Base-by-base conservation (phyloP, 2,888 invertebrate genomes). In the Slavum lentiscoides region DNA sequence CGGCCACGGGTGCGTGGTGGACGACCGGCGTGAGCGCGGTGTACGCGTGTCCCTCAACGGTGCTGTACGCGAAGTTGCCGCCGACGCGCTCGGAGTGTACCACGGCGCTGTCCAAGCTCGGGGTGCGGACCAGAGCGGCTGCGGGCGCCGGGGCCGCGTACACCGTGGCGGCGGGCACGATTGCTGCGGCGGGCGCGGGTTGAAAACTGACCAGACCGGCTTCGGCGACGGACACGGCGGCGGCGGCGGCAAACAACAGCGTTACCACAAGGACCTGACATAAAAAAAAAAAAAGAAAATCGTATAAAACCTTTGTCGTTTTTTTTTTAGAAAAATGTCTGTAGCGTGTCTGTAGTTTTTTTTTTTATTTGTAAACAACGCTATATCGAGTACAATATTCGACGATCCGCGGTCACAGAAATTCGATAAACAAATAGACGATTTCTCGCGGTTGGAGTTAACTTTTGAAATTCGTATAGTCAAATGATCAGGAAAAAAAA, bases 51-150 rank as follows among this genome's bases (percentile, higher is more conserved):
- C 87, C 88, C 85, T 89, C 89, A 70, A 87, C 86, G 67, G 88
- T 87, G 84, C 88, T 88, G 86, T 89, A 89, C 61, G 89, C 89
- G 85, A 89, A 89, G 86, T 88, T 89, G 81, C 89, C 88, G 76
- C 89, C 89, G 81, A 89, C 84, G 53, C 88, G 86, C 83, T 88
- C 88, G 58, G 87, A 88, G 85, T 87, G 87, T 85, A 89, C 88
- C 84, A 89, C 86, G 82, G 89, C 88, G 72, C 87, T 88, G 86
- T 89, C 89, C 83, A 87, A 86, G 83, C 86, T 85, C 53, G 89
- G 89, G 13, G 87, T 87, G 74, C 88, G 86, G 73, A 87, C 84
- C 70, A 87, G 83, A 6, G 82, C 64, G 6, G 84, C 83, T 9
- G 82, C 74, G 6, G 84, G 83, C 11, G 81, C 74, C 64, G 82